Evolutionary conservation across 2,888 invertebrate genomes (phyloP), one percentile per base, ranked within the genome.

Genomic region (Laothoe populi): DNA sequence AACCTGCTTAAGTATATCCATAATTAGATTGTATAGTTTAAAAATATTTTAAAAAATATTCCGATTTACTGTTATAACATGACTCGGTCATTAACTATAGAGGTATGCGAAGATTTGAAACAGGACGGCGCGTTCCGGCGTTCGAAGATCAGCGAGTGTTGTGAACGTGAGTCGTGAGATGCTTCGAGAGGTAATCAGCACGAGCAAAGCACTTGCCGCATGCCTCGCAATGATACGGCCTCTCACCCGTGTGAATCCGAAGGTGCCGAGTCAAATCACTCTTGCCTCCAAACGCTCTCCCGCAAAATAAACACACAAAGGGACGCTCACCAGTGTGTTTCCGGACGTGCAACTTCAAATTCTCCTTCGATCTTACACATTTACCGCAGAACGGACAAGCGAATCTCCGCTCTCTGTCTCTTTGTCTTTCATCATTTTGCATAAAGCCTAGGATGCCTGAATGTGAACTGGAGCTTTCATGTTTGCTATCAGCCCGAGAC

Each of bases 141-240:
- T 72, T 71, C 71, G 65, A 60, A 64, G 73, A 72, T 89, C 85
- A 95, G 79, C 96, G 95, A 66, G 95, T 93, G 81, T 95, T 95
- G 89, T 97, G 97, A 75, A 97, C 97, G 92, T 98, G 97, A 38
- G 97, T 98, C 68, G 97, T 97, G 73, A 98, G 94, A 88, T 98
- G 97, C 88, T 98, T 98, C 77, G 97, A 97, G 63, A 98, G 94
- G 81, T 98, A 98, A 85, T 98, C 97, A 61, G 97, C 97, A 60
- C 97, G 94, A 26, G 97, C 97, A 88, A 98, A 98, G 85, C 97
- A 97, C 88, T 97, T 97, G 70, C 97, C 97, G 87, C 97, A 98
- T 85, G 97, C 97, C 87, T 97, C 97, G 91, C 97, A 98, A 84
- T 97, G 97, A 87, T 97, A 98, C 38, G 97, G 97, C 66, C 97